Base-by-base conservation (phyloP, 2,113 vertebrate species). In the Xerus inauris region DNA sequence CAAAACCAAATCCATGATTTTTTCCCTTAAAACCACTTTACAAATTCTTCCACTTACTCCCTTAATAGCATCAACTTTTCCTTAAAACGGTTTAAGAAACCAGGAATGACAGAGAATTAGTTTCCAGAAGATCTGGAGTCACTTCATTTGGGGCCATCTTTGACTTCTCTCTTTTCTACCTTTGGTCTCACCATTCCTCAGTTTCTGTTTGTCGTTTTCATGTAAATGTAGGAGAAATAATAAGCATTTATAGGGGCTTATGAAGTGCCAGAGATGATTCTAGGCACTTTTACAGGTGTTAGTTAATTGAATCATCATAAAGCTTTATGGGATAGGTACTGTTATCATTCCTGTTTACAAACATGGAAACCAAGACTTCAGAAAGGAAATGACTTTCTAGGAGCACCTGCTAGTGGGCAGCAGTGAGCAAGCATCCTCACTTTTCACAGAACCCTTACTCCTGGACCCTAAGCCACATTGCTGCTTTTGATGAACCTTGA, bases 351-450 rank as follows among this genome's bases (percentile, higher is more conserved):
- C 11, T 59, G 42, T 47, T 79, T 82, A 82, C 14, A 89, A 67
- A 87, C 65, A 71, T n/a, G 9, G 65, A 91, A 85, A 93, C 76
- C 5, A 20, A 95, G 51, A 91, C 16, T 93, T 89, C 19, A 54
- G 49, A 65, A 77, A 30, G 59, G 47, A 67, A 38, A 72, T 51
- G 35, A 82, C n/a, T 90, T 12, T 65, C 38, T 62, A 47, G n/a
- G 49, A 49, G 82, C 22, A 32, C 4, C 20, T 67, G 20, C 45
- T 32, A 2, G 11, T 65, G 49, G 45, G 40, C 24, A 59, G 42
- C 16, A 38, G 35, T 40, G 40, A 69, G 30, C 57, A 59, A 42
- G 20, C 19, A 67, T 22, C 11, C 49, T 51, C 51, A 87, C 47
- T n/a, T n/a, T n/a, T n/a, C 71, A 32, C 22, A 42, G n/a, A 32